Conservation (phyloP, 2,113 vertebrate genomes). For the Calonectris borealis region DNA sequence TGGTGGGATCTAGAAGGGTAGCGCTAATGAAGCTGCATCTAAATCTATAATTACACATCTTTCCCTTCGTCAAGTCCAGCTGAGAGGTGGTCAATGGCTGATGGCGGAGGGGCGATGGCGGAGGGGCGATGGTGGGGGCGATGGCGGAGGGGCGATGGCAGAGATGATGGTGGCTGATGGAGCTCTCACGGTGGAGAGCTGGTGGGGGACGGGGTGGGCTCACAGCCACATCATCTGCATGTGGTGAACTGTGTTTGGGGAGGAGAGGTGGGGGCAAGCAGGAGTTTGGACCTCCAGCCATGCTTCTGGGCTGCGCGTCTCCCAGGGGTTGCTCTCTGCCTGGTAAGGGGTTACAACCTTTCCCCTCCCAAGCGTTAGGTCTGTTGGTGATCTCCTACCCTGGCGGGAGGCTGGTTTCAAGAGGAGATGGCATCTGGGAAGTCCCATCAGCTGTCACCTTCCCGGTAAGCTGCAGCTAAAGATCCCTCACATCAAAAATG, state of each 20-base stretch:
- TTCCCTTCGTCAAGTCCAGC: neutral
- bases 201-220: neutral
- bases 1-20: neutral
- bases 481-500: neutral
- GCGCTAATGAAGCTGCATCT: neutral
- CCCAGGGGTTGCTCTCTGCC: neutral
- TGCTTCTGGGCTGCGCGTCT: neutral
- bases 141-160: neutral
- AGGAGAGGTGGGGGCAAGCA: neutral
- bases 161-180: no score
- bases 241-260: neutral
- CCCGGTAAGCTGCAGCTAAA: neutral
- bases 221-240: neutral
- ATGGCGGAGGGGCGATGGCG: no score
- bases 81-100: neutral
- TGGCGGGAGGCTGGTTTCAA: neutral
- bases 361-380: rapidly evolving
- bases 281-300: neutral
- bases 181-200: neutral
- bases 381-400: neutral
- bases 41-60: neutral
- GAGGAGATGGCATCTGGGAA: neutral
- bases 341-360: neutral
- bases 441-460: neutral
- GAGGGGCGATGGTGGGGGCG: neutral